Evolutionary conservation across 2,888 invertebrate genomes (phyloP).

Genomic region (Agriotes lineatus): DNA sequence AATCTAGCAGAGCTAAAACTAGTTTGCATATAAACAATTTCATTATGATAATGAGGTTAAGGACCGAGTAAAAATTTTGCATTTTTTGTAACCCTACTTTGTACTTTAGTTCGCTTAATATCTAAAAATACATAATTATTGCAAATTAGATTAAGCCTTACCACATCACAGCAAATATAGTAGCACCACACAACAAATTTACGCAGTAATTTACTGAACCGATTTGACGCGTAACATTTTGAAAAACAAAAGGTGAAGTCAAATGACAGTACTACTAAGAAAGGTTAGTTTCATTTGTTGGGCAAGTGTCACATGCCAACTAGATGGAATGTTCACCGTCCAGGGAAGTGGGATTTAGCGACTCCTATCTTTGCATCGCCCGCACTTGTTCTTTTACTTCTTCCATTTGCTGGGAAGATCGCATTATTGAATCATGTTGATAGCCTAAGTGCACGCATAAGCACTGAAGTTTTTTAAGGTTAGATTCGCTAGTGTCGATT

Average conservation of each 20-base stretch:
- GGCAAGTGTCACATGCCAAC: background rate
- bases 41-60: no score
- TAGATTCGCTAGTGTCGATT: constrained; percentile 83
- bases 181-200: constrained; percentile 28
- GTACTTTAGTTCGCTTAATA: no score
- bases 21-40: no score
- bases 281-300: constrained; percentile 15
- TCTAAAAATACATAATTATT: background rate
- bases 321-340: background rate
- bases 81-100: constrained; percentile 17
- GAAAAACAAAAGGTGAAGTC: constrained; percentile 18
- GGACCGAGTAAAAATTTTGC: no score
- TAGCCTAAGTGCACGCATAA: constrained; percentile 85
- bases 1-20: no score
- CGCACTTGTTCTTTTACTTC: constrained; percentile 86
- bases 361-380: constrained; percentile 78
- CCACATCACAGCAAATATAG: constrained; percentile 19
- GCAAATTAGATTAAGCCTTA: constrained; percentile 17
- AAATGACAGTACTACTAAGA: background rate
- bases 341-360: background rate
- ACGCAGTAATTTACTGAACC: constrained; percentile 14
- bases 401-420: constrained; percentile 78
- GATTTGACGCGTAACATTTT: constrained; percentile 21
- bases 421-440: constrained; percentile 84
- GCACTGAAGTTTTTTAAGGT: constrained; percentile 86